Base-by-base conservation (phyloP, 1,140 invertebrate species). In the Vanessa tameamea region DNA sequence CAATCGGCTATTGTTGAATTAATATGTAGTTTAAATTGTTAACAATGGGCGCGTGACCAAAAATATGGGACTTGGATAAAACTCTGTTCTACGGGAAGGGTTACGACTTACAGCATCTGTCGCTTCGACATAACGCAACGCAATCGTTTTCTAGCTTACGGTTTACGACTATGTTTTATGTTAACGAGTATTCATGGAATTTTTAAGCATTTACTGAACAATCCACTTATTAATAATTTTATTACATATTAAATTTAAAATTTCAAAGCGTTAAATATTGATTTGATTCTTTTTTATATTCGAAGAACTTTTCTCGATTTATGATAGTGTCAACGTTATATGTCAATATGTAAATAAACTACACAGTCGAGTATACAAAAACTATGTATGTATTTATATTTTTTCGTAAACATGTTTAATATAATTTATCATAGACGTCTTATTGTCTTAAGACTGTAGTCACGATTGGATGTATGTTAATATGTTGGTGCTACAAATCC, bases 21-120 rank as follows among this genome's bases (percentile, higher is more conserved):
- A 75, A 80, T 80, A 82, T 82, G 81, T 81, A 84, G 74, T 82
- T 83, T 80, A 80, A 81, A 80, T 74, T 72, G 66, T 73, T 72
- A 77, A 87, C 82, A 88, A 86, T 81, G 70, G 81, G 75, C 86
- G 77, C 86, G 87, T 87, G 87, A 82, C 76, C 79, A 47, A 81
- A 82, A 84, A 73, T 84, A 67, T 82, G 73, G 69, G 75, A 83
- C 81, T 75, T 78, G 83, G 79, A 84, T 83, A 76, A 81, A 85
- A 81, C 31, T 57, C 5, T 15, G 13, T 37, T 61, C 6, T n/a
- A 61, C 80, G 65, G 64, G 72, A 50, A 80, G 83, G 85, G 85
- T 82, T 86, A 77, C 3, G 6, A 15, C 2, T 3, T 12, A 9
- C 53, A 57, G 78, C 84, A 86, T 86, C 82, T 88, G 85, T 79